Evolutionary conservation across 2,888 invertebrate genomes (phyloP).

Genomic region (Hydropsyche betteni): DNA sequence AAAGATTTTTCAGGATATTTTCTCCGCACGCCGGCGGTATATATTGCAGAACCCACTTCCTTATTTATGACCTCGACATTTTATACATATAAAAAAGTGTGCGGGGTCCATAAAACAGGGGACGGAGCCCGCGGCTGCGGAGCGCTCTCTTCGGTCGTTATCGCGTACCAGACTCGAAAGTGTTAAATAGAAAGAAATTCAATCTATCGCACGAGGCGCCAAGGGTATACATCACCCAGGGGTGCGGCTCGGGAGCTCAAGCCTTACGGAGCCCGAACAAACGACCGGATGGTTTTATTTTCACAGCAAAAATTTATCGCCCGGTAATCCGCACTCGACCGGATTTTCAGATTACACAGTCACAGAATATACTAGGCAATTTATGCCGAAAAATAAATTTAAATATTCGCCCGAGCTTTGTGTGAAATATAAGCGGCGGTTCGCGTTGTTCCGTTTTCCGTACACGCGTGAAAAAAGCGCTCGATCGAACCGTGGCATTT

Average conservation of each 20-base stretch:
- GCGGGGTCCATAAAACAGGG: slow-evolving; percentile 30
- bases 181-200: slow-evolving; percentile 50
- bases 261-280: slow-evolving; percentile 19
- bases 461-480: no score
- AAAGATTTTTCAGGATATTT: slow-evolving; percentile 16
- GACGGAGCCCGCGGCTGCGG: slow-evolving; percentile 3
- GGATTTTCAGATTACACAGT: slow-evolving; percentile 31
- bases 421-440: no score
- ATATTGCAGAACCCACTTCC: slow-evolving; percentile 43
- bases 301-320: slow-evolving; percentile 47
- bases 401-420: no score
- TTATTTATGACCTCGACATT: slow-evolving; percentile 38
- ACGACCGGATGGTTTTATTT: slow-evolving; percentile 46
- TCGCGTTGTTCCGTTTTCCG: no score
- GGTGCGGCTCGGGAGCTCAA: slow-evolving; percentile 36
- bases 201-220: slow-evolving; percentile 43
- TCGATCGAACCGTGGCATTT: no score
- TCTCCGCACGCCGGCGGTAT: slow-evolving; percentile 15
- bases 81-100: slow-evolving; percentile 39
- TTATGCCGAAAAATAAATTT: no score
- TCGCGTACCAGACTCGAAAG: slow-evolving; percentile 31
- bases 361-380: neutral
- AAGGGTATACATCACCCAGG: slow-evolving; percentile 43
- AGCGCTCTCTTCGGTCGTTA: slow-evolving; percentile 14
- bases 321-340: slow-evolving; percentile 46